Evolutionary conservation across 2,888 invertebrate genomes (phyloP).

Genomic region (Amblyjoppa fuscipennis): DNA sequence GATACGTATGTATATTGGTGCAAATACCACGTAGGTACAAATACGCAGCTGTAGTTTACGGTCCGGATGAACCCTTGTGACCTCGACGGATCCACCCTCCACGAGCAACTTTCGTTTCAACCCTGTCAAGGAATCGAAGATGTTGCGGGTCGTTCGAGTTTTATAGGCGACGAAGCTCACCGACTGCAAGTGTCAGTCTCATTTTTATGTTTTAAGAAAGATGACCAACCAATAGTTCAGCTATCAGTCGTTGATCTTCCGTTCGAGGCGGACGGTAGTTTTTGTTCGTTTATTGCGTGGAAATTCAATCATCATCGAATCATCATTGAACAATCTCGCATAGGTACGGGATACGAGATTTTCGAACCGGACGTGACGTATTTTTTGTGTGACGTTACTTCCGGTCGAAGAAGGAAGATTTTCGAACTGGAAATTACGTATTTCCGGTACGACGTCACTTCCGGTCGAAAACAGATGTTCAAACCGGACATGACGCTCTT

Average conservation of each 20-base stretch:
- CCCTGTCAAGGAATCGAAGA: not conserved
- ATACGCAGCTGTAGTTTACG: conserved; percentile 47
- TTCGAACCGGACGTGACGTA: no score
- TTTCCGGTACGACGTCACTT: no score
- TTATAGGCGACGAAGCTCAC: not conserved
- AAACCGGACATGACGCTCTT: not conserved
- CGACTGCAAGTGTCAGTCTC: not conserved
- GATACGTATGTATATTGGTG: conserved; percentile 2
- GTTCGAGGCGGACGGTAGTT: not conserved
- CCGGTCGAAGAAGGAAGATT: no score
- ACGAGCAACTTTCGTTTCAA: conserved; percentile 2
- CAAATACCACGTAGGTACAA: conserved; percentile 55
- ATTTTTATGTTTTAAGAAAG: no score
- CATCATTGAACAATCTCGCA: not conserved
- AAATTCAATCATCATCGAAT: not conserved
- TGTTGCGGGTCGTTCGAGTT: not conserved
- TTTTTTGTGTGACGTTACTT: no score
- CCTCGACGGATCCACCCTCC: conserved; percentile 58
- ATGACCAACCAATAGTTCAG: not conserved
- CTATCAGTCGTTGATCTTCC: no score
- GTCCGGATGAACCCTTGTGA: conserved; percentile 60
- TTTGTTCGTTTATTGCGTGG: not conserved
- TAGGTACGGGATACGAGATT: not conserved
- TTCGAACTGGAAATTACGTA: no score
- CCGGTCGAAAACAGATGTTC: no score